Evolutionary conservation across 1,140 invertebrate genomes (phyloP).

Genomic region (Ceratina australensis): DNA sequence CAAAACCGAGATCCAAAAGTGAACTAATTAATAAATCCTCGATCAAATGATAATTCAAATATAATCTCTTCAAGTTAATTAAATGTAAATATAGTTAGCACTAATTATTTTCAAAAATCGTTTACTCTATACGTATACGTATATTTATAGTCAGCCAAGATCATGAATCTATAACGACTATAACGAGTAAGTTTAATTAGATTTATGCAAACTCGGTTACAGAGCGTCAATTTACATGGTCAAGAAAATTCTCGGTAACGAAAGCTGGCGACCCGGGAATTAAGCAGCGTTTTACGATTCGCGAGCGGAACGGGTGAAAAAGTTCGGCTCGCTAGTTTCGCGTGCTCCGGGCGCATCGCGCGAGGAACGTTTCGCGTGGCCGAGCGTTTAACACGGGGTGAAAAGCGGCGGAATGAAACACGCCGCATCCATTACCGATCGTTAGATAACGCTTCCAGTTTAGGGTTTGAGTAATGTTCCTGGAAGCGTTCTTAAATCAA

Average conservation of each 20-base stretch:
- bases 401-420: constrained; percentile 10
- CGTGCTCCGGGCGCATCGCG: constrained; percentile 51
- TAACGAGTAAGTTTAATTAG: background rate
- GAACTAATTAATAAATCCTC: too few species aligned
- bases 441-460: constrained; percentile 36
- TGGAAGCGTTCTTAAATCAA: constrained; percentile 33
- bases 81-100: too few species aligned
- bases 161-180: too few species aligned
- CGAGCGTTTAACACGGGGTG: constrained; percentile 37
- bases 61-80: too few species aligned
- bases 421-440: constrained; percentile 19
- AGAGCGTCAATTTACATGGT: background rate
- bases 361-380: constrained; percentile 29
- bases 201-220: background rate
- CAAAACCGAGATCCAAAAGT: too few species aligned
- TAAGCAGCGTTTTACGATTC: background rate
- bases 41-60: too few species aligned
- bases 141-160: too few species aligned
- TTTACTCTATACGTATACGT: too few species aligned
- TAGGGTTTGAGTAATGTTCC: constrained; percentile 32
- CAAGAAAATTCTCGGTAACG: background rate
- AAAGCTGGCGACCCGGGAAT: background rate
- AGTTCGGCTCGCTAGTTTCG: constrained; percentile 44
- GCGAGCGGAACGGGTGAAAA: constrained; percentile 14
- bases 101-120: too few species aligned